phyloP scores from a whole-genome alignment of 2,797 vertebrate species.

The Trichosurus vulpecula region DNA sequence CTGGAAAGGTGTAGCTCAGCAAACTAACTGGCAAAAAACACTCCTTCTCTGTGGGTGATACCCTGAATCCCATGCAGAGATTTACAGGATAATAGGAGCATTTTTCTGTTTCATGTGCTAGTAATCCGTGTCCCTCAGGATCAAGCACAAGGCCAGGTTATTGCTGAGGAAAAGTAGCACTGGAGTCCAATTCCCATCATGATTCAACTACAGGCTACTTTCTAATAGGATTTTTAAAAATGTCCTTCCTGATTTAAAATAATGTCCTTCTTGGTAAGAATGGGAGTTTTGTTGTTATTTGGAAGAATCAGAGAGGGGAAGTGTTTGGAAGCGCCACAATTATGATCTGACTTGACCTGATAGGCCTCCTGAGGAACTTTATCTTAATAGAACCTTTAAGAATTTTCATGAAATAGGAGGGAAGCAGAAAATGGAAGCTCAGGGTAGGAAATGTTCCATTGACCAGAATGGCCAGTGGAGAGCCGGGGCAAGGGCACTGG shows the following conservation, averaged over 20 bases:
- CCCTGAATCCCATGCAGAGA: conserved; percentile 43
- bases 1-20: conserved; percentile 44
- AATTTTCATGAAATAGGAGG: background rate
- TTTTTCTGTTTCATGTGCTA: conserved; percentile 57
- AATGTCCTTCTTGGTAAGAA: conserved; percentile 31
- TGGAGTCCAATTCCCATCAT: conserved; percentile 58
- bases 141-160: conserved; percentile 67
- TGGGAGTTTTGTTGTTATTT: background rate
- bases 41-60: conserved; percentile 40
- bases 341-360: conserved; percentile 48
- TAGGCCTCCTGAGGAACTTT: conserved; percentile 37
- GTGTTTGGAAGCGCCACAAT: conserved; percentile 20
- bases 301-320: background rate
- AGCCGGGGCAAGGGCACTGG: background rate
- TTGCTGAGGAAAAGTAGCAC: conserved; percentile 50
- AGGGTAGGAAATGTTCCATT: background rate
- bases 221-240: conserved; percentile 68
- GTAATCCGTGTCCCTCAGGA: conserved; percentile 69
- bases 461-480: background rate
- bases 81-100: conserved; percentile 68
- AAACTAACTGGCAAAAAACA: conserved; percentile 47
- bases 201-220: conserved; percentile 59
- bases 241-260: conserved; percentile 44
- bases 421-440: background rate
- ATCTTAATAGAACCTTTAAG: conserved; percentile 30